phyloP scores from a whole-genome alignment of 2,113 vertebrate species.

The Pteropus alecto region DNA sequence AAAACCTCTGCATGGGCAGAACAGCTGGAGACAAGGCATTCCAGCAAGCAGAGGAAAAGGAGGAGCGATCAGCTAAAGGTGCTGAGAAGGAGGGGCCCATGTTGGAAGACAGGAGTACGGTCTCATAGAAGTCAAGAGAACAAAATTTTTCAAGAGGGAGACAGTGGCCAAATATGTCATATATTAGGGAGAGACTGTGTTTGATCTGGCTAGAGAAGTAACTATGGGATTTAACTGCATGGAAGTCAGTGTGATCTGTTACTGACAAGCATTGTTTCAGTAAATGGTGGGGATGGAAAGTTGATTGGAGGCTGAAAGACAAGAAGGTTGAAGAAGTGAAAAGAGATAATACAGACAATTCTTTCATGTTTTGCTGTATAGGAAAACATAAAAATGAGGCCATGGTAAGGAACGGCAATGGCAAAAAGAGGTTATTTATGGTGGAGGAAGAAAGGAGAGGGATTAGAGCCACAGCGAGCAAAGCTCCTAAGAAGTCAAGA shows the following conservation, averaged over 20 bases:
- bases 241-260: neutral
- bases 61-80: neutral
- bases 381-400: neutral
- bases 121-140: neutral
- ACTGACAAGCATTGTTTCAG: neutral
- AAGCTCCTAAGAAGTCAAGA: neutral
- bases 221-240: neutral
- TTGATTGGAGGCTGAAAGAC: neutral
- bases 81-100: neutral
- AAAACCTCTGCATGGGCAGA: neutral
- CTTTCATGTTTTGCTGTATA: neutral
- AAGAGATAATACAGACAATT: neutral
- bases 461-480: neutral
- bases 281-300: neutral
- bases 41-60: neutral
- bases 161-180: neutral
- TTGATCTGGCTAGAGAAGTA: neutral
- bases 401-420: neutral
- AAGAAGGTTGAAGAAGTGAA: neutral
- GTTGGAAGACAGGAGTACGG: neutral
- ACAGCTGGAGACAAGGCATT: neutral
- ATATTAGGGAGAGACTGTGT: neutral
- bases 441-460: neutral
- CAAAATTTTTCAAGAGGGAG: neutral
- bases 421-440: neutral